These are phyloP conservation scores for Alectura lathami DNA, from an alignment of 2,113 vertebrate species.

Conservation along the genomic window DNA sequence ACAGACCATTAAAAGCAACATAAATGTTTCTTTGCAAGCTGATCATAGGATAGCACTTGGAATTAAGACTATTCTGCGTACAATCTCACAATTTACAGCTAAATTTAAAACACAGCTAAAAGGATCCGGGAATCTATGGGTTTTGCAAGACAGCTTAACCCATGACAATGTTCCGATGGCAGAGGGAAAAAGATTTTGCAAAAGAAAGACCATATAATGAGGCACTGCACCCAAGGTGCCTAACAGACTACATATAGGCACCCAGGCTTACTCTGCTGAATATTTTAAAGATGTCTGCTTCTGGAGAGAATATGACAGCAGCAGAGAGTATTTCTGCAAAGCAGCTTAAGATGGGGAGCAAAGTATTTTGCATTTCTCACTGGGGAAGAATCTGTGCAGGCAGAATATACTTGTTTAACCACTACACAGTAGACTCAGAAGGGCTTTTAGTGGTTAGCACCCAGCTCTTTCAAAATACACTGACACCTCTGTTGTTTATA, in stretches of 20 bases:
- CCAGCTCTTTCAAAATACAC: background rate
- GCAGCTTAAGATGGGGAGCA: background rate
- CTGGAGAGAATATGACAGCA: background rate
- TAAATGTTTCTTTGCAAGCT: background rate
- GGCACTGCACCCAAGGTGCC: background rate
- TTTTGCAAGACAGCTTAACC: background rate
- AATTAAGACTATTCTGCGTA: background rate
- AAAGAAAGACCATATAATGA: background rate
- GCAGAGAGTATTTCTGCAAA: background rate
- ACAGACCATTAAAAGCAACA: background rate
- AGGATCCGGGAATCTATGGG: background rate
- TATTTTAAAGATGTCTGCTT: background rate
- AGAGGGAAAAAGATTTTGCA: background rate
- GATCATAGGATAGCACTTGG: background rate
- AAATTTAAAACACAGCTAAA: background rate
- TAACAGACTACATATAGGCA: background rate
- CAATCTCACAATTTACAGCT: background rate
- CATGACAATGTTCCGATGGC: background rate
- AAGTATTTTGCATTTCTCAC: background rate
- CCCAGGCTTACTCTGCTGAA: background rate
- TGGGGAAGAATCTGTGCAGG: background rate
- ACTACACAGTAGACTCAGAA: accelerated
- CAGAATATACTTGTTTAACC: background rate
- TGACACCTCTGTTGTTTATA: background rate
- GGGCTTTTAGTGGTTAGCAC: background rate